Evolutionary conservation across 2,113 vertebrate genomes (phyloP).

Genomic region (Laterallus jamaicensis): DNA sequence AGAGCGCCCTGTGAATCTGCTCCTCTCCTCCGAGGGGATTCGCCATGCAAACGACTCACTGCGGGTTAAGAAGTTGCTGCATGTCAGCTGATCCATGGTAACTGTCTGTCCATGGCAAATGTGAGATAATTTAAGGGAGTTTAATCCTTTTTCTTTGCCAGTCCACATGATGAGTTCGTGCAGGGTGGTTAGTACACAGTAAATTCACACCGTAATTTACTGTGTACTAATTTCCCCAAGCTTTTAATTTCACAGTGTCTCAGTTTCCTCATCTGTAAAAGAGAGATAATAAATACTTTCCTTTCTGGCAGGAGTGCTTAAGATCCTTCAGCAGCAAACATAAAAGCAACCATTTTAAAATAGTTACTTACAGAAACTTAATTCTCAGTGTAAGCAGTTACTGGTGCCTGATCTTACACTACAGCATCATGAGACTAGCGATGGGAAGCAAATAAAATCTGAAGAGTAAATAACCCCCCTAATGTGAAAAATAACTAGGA

Average conservation of each 20-base stretch:
- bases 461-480: not conserved
- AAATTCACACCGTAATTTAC: constrained; percentile 65
- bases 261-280: constrained; percentile 66
- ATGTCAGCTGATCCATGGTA: constrained; percentile 34
- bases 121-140: constrained; percentile 53
- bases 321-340: constrained; percentile 52
- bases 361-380: constrained; percentile 42
- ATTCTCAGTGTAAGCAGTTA: not conserved
- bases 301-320: constrained; percentile 13
- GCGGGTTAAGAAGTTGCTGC: not conserved
- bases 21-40: not conserved
- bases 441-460: not conserved
- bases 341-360: constrained; percentile 32
- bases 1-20: not conserved
- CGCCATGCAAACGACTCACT: accelerated
- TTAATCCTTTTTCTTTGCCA: constrained; percentile 60
- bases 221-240: constrained; percentile 59
- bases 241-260: constrained; percentile 69
- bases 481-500: not conserved
- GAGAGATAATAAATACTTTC: constrained; percentile 67
- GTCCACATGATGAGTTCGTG: constrained; percentile 37
- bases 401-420: constrained; percentile 30
- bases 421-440: not conserved
- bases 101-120: constrained; percentile 53
- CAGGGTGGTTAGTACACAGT: constrained; percentile 27